These are phyloP conservation scores for Neodon shergylaensis DNA, from an alignment of 2,113 vertebrate genomes.

Conservation along the genomic window DNA sequence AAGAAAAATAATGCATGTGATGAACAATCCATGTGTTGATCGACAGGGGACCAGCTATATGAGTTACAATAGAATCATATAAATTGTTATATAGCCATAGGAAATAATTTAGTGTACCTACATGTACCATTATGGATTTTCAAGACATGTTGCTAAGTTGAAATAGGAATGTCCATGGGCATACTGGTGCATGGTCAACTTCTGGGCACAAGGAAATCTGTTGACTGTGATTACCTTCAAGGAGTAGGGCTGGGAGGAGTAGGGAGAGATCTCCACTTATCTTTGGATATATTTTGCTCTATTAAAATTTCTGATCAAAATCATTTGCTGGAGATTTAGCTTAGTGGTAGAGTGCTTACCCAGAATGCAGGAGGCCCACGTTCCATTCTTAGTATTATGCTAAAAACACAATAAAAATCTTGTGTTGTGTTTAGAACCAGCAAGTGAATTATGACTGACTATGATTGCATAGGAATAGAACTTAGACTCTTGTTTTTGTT, in stretches of 20 bases:
- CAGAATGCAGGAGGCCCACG: not conserved
- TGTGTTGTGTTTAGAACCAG: not conserved
- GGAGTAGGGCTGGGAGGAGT: not conserved
- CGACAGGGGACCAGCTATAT: not conserved
- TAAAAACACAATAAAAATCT: not conserved
- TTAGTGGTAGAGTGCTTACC: not conserved
- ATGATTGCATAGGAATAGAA: not conserved
- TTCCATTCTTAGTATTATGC: not conserved
- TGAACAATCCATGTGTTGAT: not conserved
- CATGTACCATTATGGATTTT: not conserved
- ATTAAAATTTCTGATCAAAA: slow-evolving; percentile 3
- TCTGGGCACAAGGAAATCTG: not conserved
- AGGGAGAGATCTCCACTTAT: not conserved
- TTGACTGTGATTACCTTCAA: not conserved
- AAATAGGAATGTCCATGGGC: not conserved
- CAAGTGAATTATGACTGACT: not conserved
- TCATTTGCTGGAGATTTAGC: not conserved
- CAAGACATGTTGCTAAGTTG: not conserved
- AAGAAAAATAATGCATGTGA: not conserved
- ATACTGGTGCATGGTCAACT: not conserved
- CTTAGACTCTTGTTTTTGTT: not conserved
- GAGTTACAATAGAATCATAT: not conserved
- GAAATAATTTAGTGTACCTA: not conserved
- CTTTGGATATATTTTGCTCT: not conserved
- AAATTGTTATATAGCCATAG: not conserved